Evolutionary conservation across 2,797 vertebrate species (phyloP), one percentile per base, ranked within the genome.

Genomic region (Hirundo rustica): DNA sequence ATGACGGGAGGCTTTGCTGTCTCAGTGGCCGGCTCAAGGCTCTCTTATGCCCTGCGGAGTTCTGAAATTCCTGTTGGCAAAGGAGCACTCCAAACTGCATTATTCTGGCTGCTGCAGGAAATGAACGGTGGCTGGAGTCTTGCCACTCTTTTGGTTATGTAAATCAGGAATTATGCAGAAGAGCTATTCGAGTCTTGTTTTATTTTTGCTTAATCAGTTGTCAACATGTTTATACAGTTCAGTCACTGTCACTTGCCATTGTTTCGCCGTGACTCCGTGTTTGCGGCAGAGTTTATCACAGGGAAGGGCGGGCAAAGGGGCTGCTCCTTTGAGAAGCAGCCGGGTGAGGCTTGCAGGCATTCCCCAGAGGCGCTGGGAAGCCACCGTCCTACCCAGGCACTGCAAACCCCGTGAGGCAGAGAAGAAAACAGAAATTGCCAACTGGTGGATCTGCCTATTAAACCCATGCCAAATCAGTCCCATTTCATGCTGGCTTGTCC

Each of bases 161-260:
- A 96, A 96, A 96, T 96, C 6, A 13, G 85, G 94, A 97, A 96
- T 97, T 95, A 97, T 93, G 93, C 93, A 96, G 93, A 96, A 92
- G 76, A 77, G 94, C 75, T 95, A 86, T 95, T 94, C 92, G 72
- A 97, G 89, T 96, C 93, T 86, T 95, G 68, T 92, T 97, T 97
- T 95, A 96, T 94, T 97, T 97, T 96, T 95, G 93, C 90, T 96
- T 95, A 97, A 96, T 96, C 87, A 85, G 93, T 97, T 96, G 94
- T 97, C 95, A 96, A 62, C 78, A 72, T 97, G 92, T 95, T 97
- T 96, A 81, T 91, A 92, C 90, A 96, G 92, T 85, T 92, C 93
- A 95, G 89, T 78, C 85, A 83, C 93, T 92, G 88, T 95, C 94
- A 84, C 79, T 96, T 94, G 60, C 89, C 88, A 88, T 95, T 96